phyloP scores from a whole-genome alignment of 2,113 vertebrate species.

The Aleadryas rufinucha region DNA sequence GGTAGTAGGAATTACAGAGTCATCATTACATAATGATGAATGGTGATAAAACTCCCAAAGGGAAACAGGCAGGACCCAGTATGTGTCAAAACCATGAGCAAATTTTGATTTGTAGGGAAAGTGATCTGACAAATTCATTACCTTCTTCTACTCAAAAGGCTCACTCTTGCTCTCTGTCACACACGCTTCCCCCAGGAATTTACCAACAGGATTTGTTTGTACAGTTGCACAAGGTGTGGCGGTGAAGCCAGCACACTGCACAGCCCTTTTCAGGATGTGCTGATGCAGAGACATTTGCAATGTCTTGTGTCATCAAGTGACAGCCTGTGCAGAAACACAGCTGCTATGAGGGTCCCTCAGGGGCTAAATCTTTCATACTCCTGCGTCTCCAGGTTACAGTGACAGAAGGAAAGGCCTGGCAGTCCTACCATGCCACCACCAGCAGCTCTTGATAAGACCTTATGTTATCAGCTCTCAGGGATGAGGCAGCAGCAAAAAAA shows the following conservation, averaged over 20 bases:
- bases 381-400: background rate
- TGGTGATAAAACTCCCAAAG: background rate
- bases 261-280: background rate
- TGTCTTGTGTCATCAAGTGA: background rate
- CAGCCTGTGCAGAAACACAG: background rate
- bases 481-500: background rate
- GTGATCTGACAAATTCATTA: background rate
- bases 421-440: background rate
- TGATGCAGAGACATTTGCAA: background rate
- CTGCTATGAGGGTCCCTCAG: background rate
- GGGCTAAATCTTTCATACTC: background rate
- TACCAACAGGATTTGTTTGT: background rate
- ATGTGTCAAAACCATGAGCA: background rate
- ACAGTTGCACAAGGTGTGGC: background rate
- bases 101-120: background rate
- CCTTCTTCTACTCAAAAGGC: background rate
- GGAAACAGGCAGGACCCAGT: background rate
- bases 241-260: background rate
- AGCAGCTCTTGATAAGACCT: background rate
- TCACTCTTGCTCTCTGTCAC: background rate
- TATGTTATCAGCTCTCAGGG: background rate
- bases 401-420: background rate
- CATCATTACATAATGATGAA: background rate
- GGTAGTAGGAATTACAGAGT: background rate
- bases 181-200: background rate